Evolutionary conservation across 2,888 invertebrate genomes (phyloP), one percentile per base, ranked within the genome.

Genomic region (Rhodophaea formosa): DNA sequence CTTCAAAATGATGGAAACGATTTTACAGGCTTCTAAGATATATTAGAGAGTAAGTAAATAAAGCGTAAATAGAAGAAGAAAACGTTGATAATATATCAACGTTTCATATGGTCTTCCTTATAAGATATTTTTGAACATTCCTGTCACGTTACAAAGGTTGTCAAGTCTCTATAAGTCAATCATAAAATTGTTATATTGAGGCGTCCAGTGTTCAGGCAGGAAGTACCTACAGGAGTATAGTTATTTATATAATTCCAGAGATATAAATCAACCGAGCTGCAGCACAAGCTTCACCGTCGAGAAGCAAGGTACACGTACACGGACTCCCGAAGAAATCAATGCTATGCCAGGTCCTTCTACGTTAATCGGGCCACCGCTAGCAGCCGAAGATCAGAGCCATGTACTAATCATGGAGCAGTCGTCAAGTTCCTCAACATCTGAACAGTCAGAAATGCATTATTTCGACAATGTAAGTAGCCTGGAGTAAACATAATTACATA

Each of bases 391-490:
- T 23, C 43, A 43, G 44, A 10, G 7, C 29, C 43, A 44, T 12
- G 7, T 30, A n/a, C n/a, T n/a, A 1, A 29, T 44, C 15, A 44
- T 10, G n/a, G 53, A 44, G 8, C 42, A 53, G 12, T 44, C 30
- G 10, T 55, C 54, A 32, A 44, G 16, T 23, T 77, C 83, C 16
- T 78, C 79, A 15, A 68, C 66, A 39, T 80, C 84, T 17, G 80
- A 80, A 49, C 74, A 72, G n/a, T 79, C 75, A 49, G 79, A 82
- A 45, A 59, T 61, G 0, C 76, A 74, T 65, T 82, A 82, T 15
- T 69, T 62, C 59, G 83, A 63, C n/a, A n/a, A n/a, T 5, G 23
- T 5, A 23, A 5, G 23, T 23, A 23, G n/a, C n/a, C n/a, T n/a
- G n/a, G n/a, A n/a, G n/a, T 23, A 23, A 23, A 23, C 5, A 3